A percentile compares a stretch with the other conserved stretches of the same genome.
These are phyloP conservation scores for Bombus soroeensis DNA, from an alignment of 1,140 invertebrate species.

Conservation along the genomic window DNA sequence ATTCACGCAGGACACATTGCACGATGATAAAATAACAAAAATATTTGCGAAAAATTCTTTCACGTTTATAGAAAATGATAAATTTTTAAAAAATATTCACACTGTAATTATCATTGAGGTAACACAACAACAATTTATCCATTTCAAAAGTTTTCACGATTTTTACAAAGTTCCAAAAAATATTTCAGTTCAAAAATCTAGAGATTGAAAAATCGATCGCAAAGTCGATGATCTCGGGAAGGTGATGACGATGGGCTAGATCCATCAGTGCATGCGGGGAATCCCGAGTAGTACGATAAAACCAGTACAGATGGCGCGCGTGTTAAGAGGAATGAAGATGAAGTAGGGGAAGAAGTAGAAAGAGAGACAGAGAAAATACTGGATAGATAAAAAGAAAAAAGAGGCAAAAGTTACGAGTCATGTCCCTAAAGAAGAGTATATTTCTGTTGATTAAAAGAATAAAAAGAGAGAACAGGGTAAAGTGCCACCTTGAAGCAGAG, in stretches of 20 bases:
- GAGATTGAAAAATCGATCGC: background rate
- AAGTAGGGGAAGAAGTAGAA: conserved; percentile 43
- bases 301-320: conserved; percentile 6
- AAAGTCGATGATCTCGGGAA: background rate
- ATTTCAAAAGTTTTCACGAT: too few species aligned
- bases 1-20: too few species aligned
- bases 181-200: background rate
- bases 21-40: too few species aligned
- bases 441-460: conserved; percentile 59
- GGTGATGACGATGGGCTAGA: background rate
- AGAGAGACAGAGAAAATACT: conserved; percentile 46
- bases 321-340: conserved; percentile 36
- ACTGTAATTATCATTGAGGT: too few species aligned
- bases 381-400: conserved; percentile 43
- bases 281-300: background rate
- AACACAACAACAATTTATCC: too few species aligned
- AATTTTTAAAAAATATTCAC: too few species aligned
- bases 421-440: conserved; percentile 76
- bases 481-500: conserved; percentile 59
- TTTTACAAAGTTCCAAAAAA: background rate
- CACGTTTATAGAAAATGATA: too few species aligned
- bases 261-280: background rate
- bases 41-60: too few species aligned
- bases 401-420: conserved; percentile 74
- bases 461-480: conserved; percentile 60